Conservation (phyloP, 2,797 vertebrate genomes). For the Merluccius polli region DNA sequence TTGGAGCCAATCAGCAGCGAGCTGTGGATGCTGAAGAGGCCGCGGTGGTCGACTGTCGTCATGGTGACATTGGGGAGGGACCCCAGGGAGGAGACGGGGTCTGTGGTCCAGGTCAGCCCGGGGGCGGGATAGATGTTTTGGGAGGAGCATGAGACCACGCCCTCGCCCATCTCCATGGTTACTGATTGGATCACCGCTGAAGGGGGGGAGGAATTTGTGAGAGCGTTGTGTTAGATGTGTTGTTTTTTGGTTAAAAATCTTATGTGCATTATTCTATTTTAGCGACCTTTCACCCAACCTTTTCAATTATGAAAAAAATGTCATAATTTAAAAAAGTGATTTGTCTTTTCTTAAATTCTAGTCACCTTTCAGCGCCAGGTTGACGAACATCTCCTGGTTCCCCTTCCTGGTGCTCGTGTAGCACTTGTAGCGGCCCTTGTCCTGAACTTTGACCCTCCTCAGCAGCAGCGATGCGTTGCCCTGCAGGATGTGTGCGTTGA, state of each 20-base stretch:
- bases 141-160: slow-evolving; percentile 66
- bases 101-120: slow-evolving; percentile 67
- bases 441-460: slow-evolving; percentile 70
- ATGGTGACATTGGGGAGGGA: slow-evolving; percentile 56
- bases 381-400: slow-evolving; percentile 62
- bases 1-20: slow-evolving; percentile 62
- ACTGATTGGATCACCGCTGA: slow-evolving; percentile 72
- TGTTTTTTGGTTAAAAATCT: background rate
- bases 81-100: slow-evolving; percentile 52
- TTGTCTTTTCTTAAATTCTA: slow-evolving; percentile 27
- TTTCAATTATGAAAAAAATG: background rate
- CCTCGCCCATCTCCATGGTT: slow-evolving; percentile 60
- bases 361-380: slow-evolving; percentile 73
- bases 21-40: slow-evolving; percentile 71
- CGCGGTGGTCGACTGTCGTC: slow-evolving; percentile 69
- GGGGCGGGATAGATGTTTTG: slow-evolving; percentile 73
- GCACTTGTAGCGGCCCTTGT: slow-evolving; percentile 77
- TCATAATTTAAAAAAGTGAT: background rate
- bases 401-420: slow-evolving; percentile 73
- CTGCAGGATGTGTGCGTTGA: slow-evolving; percentile 69
- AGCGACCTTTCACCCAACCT: too few relatives aligned
- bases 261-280: too few relatives aligned
- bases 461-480: slow-evolving; percentile 84
- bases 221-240: background rate
- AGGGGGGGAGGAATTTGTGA: slow-evolving; percentile 7